A percentile compares a stretch with the other conserved stretches of the same genome.
These are phyloP conservation scores for Campylorhamphus procurvoides DNA, from an alignment of 2,113 vertebrate species.

Conservation along the genomic window DNA sequence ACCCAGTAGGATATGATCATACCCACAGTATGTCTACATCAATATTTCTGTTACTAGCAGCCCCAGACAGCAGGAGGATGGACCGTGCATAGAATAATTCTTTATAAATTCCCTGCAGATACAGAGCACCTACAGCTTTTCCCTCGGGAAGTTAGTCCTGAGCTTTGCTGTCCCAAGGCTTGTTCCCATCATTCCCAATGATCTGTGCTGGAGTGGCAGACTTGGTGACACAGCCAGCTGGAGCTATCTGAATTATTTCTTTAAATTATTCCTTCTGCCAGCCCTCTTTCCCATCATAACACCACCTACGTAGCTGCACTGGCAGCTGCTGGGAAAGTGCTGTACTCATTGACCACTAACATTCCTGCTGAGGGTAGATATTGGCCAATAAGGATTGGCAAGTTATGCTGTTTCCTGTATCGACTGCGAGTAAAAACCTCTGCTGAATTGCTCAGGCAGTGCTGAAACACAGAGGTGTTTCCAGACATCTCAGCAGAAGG, in stretches of 20 bases:
- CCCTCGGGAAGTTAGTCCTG: not conserved
- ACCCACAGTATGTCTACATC: accelerated
- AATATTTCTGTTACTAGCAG: not conserved
- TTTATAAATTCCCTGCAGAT: not conserved
- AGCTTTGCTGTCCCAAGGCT: not conserved
- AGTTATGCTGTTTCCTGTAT: not conserved
- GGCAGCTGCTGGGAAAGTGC: not conserved
- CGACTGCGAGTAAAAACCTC: not conserved
- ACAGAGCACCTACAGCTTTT: not conserved
- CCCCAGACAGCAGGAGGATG: not conserved
- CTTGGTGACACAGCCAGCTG: not conserved
- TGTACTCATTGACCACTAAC: accelerated
- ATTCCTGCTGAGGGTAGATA: not conserved
- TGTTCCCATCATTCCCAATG: not conserved
- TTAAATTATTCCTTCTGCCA: not conserved
- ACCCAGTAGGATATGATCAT: not conserved
- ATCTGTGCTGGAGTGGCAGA: not conserved
- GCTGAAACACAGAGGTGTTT: not conserved
- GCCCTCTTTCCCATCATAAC: not conserved
- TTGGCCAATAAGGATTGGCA: not conserved
- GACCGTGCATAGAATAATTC: not conserved
- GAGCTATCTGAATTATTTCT: not conserved
- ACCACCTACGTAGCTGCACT: not conserved
- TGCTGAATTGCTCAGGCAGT: not conserved
- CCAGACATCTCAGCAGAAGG: not conserved